Evolutionary conservation across 2,888 invertebrate species (phyloP).

Genomic region (Volucella bombylans): DNA sequence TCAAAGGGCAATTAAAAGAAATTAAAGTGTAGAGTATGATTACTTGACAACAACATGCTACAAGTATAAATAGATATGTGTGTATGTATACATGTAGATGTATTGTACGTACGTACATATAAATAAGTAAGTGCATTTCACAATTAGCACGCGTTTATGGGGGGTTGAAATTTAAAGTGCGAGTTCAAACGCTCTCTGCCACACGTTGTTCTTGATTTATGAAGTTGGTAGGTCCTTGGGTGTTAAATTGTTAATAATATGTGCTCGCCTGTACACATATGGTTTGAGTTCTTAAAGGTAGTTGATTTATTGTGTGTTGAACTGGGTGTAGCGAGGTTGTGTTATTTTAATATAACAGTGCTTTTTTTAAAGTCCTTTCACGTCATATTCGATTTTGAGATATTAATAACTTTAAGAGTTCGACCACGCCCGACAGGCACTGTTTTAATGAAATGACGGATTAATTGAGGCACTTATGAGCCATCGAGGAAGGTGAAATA

Average conservation of each 20-base stretch:
- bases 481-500: too few relatives aligned
- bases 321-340: too few relatives aligned
- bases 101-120: too few relatives aligned
- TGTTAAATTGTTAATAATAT: constrained; percentile 21
- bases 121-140: constrained; percentile 41
- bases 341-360: constrained; percentile 36
- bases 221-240: constrained; percentile 33
- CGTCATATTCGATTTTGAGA: too few relatives aligned
- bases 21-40: constrained; percentile 42
- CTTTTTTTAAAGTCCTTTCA: too few relatives aligned
- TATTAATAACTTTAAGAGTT: too few relatives aligned
- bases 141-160: constrained; percentile 64
- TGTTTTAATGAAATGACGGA: too few relatives aligned
- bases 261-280: not conserved
- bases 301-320: not conserved
- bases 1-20: constrained; percentile 71
- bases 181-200: constrained; percentile 57
- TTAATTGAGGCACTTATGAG: too few relatives aligned
- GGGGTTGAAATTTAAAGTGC: constrained; percentile 59
- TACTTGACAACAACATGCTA: not conserved
- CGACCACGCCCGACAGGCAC: too few relatives aligned
- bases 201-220: constrained; percentile 60
- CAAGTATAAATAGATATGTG: constrained; percentile 1
- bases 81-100: not conserved
- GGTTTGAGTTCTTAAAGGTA: constrained; percentile 19